Evolutionary conservation across 2,797 vertebrate species (phyloP), one percentile per base, ranked within the genome.

Genomic region (Salarias fasciatus): DNA sequence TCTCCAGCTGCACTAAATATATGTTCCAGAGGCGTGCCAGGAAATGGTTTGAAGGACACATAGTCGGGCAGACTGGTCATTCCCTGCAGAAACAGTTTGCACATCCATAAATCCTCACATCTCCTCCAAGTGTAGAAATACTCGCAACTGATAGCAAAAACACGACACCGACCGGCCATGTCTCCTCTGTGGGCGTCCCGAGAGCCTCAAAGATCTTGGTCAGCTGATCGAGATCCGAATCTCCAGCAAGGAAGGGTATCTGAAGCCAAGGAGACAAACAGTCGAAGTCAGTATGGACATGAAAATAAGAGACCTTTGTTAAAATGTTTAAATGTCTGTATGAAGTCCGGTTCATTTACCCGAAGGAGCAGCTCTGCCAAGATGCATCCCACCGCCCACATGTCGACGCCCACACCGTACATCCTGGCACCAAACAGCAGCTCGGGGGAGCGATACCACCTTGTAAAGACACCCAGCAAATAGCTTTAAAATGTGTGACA

Each of bases 341-440:
- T 66, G 12, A 76, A 51, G 37, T 44, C 31, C 63, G 6, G 37
- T 49, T 54, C 66, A 36, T 59, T 30, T 92, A 98, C 98, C 91
- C 97, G 88, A 33, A 99, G 94, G 11, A 99, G 94, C 51, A 99
- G 76, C 77, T 99, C 98, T 51, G 96, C 96, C 81, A 99, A 88
- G 86, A 99, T 99, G 84, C 97, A 99, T 57, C 98, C 97, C 50
- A 99, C 96, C 67, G 98, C 97, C 98, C 98, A 99, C 96, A 98
- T 98, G 84, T 99, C 97, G 2, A 99, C 96, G 31, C 97, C 96
- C 14, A 99, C 96, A 24, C 96, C 96, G 14, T 99, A 99, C 95
- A 99, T 99, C 87, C 94, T 95, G 69, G 97, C 93, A 60, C 98
- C 98, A 85, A 99, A 99, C 18, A 99, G 76, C 12, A 99, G 92